Percentiles rank a stretch among this genome's conserved stretches.
phyloP scores from a whole-genome alignment of 2,888 invertebrate genomes.

The Lepas anatifera region DNA sequence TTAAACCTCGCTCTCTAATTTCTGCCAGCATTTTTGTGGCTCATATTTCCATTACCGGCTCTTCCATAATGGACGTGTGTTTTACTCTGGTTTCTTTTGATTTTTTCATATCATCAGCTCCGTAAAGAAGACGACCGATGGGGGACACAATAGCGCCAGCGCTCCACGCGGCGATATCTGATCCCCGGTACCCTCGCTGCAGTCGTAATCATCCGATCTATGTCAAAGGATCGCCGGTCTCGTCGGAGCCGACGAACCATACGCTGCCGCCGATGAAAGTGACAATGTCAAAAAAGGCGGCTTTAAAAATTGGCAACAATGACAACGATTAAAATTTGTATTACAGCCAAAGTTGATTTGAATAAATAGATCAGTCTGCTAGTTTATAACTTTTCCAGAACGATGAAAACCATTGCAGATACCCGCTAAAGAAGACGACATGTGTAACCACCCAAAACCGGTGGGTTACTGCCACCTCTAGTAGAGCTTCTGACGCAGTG shows the following conservation, averaged over 20 bases:
- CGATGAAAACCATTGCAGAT: neutral
- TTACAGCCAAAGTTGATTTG: too few species aligned
- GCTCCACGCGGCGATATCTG: neutral
- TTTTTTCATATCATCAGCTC: neutral
- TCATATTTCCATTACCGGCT: constrained; percentile 1
- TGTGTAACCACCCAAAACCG: too few species aligned
- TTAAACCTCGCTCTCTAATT: neutral
- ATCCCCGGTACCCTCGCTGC: neutral
- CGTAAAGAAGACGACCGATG: neutral
- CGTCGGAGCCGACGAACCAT: too few species aligned
- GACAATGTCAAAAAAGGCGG: too few species aligned
- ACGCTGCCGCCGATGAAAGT: too few species aligned
- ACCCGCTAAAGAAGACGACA: neutral
- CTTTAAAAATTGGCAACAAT: too few species aligned
- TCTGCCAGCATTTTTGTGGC: neutral
- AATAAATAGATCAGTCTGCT: too few species aligned
- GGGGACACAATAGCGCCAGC: neutral
- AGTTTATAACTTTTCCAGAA: too few species aligned
- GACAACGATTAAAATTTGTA: too few species aligned
- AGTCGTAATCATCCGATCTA: neutral
- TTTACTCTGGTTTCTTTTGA: constrained; percentile 3
- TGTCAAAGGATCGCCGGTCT: neutral
- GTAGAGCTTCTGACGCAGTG: too few species aligned
- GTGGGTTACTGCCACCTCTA: too few species aligned
- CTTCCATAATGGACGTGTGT: neutral